Conservation (phyloP, 2,797 vertebrate species). For the Ambastaia sidthimunki region DNA sequence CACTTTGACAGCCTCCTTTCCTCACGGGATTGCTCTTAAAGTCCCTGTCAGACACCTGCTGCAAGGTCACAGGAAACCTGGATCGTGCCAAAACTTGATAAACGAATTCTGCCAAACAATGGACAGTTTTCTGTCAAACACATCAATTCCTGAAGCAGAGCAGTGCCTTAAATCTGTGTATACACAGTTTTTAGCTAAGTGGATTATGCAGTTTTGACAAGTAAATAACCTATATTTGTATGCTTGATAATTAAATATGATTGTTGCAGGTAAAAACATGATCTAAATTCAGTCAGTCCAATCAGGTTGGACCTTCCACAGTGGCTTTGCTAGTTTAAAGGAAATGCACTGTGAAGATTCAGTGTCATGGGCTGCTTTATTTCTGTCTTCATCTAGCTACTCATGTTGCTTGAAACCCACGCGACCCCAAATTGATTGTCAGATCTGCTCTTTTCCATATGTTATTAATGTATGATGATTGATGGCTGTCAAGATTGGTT, state of each 20-base stretch:
- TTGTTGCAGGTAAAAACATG: not conserved
- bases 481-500: too few relatives aligned
- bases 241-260: not conserved
- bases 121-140: not conserved
- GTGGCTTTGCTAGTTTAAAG: too few relatives aligned
- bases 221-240: not conserved
- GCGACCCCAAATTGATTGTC: too few relatives aligned
- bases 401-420: too few relatives aligned
- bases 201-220: not conserved
- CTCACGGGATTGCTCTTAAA: not conserved
- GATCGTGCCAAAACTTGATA: constrained; percentile 8
- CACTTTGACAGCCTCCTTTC: not conserved
- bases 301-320: too few relatives aligned
- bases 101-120: not conserved
- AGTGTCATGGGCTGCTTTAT: too few relatives aligned
- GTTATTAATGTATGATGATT: too few relatives aligned
- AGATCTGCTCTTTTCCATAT: too few relatives aligned
- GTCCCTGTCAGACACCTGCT: constrained; percentile 48
- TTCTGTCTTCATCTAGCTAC: too few relatives aligned
- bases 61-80: constrained; percentile 49
- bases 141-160: constrained; percentile 15
- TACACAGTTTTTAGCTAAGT: not conserved
- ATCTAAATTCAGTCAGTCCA: too few relatives aligned
- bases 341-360: too few relatives aligned
- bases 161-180: not conserved